Conservation (phyloP, 2,888 invertebrate genomes). For the Ichneumon xanthorius region DNA sequence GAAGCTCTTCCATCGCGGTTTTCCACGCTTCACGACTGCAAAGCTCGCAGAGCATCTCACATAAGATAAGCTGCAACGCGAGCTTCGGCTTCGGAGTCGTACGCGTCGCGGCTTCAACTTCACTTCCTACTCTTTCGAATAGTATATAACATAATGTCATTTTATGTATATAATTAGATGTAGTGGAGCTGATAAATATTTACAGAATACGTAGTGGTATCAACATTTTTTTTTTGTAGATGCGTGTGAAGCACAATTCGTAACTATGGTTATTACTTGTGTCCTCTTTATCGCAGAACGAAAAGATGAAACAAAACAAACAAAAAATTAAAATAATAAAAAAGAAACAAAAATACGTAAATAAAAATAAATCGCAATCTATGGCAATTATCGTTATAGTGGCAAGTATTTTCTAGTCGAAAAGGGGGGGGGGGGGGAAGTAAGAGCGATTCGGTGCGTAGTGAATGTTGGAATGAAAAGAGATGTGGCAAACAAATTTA, state of each 20-base stretch:
- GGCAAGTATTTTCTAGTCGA: slow-evolving; percentile 80
- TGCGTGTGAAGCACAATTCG: slow-evolving; percentile 72
- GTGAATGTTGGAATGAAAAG: slow-evolving; percentile 66
- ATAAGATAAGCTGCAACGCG: too few relatives aligned
- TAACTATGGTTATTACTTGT: slow-evolving; percentile 66
- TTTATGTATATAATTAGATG: slow-evolving; percentile 74
- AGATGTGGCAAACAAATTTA: slow-evolving; percentile 55
- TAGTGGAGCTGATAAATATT: slow-evolving; percentile 80
- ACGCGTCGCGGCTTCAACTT: too few relatives aligned
- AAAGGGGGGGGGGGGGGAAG: background rate
- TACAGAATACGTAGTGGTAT: slow-evolving; percentile 83
- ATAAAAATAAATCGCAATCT: slow-evolving; percentile 69
- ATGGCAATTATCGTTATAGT: slow-evolving; percentile 83
- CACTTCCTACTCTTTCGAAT: too few relatives aligned
- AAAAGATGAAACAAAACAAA: slow-evolving; percentile 42
- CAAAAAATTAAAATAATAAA: slow-evolving; percentile 41
- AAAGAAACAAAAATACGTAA: slow-evolving; percentile 47
- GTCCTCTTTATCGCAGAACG: slow-evolving; percentile 17
- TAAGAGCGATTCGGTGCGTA: slow-evolving; percentile 50
- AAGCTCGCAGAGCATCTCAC: too few relatives aligned
- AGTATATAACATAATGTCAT: slow-evolving; percentile 69
- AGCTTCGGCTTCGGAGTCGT: too few relatives aligned
- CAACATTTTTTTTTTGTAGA: slow-evolving; percentile 68
- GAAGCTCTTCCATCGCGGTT: slow-evolving; percentile 4
- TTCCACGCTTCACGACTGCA: background rate